These are phyloP conservation scores for Seriola quinqueradiata DNA, from an alignment of 2,113 vertebrate species.

Conservation along the genomic window DNA sequence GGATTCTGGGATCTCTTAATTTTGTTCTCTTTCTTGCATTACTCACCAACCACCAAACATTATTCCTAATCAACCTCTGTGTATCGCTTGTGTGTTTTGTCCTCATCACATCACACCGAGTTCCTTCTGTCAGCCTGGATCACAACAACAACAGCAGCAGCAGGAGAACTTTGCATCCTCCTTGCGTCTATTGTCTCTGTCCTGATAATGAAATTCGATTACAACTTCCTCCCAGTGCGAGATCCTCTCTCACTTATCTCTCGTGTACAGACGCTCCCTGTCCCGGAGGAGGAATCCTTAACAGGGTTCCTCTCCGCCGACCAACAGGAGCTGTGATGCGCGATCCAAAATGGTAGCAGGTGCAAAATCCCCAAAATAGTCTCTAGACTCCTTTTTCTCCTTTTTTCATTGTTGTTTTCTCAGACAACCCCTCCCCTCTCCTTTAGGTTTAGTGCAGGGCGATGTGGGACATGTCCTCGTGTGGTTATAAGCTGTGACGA, in stretches of 20 bases:
- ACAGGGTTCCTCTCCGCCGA: conserved; percentile 50
- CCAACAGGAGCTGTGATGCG: conserved; percentile 32
- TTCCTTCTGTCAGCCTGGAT: conserved; percentile 5
- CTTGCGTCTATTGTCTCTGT: conserved; percentile 16
- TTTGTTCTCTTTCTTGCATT: conserved; percentile 14
- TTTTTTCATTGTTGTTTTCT: conserved; percentile 25
- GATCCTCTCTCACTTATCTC: conserved; percentile 78
- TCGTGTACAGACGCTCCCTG: conserved; percentile 62
- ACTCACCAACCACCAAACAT: background rate
- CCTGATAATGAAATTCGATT: conserved; percentile 81
- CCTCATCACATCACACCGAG: background rate
- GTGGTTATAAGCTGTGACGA: conserved; percentile 68
- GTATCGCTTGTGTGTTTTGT: background rate
- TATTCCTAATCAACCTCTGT: background rate
- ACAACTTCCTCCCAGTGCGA: conserved; percentile 61
- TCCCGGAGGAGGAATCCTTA: conserved; percentile 44
- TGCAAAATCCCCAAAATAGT: conserved; percentile 38
- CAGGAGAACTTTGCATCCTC: conserved; percentile 41
- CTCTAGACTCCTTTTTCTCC: background rate
- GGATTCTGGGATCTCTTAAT: conserved; percentile 1
- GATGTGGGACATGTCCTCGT: conserved; percentile 37
- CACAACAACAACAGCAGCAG: background rate
- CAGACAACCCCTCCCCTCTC: conserved; percentile 3
- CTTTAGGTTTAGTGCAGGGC: conserved; percentile 20
- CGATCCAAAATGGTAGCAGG: conserved; percentile 49